Evolutionary conservation across 2,888 invertebrate species (phyloP), one percentile per base, ranked within the genome.

Genomic region (Drosophila limbata): DNA sequence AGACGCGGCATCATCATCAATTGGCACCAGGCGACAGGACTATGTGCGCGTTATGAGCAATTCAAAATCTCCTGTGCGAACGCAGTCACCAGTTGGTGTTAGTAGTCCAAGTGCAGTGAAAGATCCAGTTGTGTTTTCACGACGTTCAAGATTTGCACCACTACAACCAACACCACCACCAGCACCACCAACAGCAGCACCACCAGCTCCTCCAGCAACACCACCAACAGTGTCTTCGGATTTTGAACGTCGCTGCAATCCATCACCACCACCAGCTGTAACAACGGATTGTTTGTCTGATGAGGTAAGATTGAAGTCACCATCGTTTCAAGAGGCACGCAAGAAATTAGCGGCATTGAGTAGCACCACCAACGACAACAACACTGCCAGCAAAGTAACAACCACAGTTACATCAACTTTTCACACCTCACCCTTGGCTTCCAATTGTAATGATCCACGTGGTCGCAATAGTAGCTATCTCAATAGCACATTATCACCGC

Each of bases 331-430:
- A 28, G 82, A 87, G 61, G 83, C 82, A 6, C 88, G 83, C 25
- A 83, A 81, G 25, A 83, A 83, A 40, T 35, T 83, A 13, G 84
- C 84, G 6, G 74, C 69, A 0, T 9, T 81, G 33, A 19, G 19
- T 13, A 15, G 47, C 37, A 25, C 37, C 37, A 25, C 37, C 11
- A 25, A 13, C 3, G 28, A 33, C 6, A 8, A 17, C 13, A 42
- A 3, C 17, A n/a, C 3, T 39, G 17, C 1, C 10, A 21, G 15
- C 37, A 4, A 25, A 25, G 5, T 25, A 25, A 25, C 25, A 5
- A 6, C 52, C 0, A 1, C 17, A 11, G 6, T n/a, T n/a, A n/a
- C n/a, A n/a, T n/a, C 3, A 2, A 50, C 33, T 9, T 3, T 17
- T 11, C 31, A 10, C 6, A 17, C 15, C 4, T 10, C 17, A 8